Evolutionary conservation across 2,113 vertebrate genomes (phyloP).

Genomic region (Eidolon helvum): DNA sequence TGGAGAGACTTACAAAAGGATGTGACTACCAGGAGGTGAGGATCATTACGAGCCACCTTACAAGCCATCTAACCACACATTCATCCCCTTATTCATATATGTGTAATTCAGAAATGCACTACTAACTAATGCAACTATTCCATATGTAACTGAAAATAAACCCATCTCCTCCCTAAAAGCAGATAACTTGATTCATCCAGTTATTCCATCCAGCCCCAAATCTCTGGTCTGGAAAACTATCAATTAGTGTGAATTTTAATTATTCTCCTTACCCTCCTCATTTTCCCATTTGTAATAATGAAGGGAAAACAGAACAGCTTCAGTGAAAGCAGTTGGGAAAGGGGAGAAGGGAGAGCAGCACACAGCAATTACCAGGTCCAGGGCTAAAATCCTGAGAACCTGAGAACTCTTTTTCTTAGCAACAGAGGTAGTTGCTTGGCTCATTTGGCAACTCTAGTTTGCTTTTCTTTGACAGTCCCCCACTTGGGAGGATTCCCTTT

Average conservation of each 20-base stretch:
- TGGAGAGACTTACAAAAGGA: not conserved
- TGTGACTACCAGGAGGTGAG: not conserved
- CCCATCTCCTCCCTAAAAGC: not conserved
- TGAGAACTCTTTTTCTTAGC: not conserved
- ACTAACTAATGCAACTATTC: not conserved
- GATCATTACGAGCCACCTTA: not conserved
- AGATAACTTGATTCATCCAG: not conserved
- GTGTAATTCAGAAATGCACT: not conserved
- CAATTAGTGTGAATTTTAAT: not conserved
- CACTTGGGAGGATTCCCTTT: not conserved
- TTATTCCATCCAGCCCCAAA: not conserved
- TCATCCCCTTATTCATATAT: not conserved
- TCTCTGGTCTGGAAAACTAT: not conserved
- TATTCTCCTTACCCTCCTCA: not conserved
- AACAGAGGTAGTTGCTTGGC: not conserved
- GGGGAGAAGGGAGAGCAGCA: not conserved
- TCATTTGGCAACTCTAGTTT: not conserved
- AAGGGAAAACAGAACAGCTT: not conserved
- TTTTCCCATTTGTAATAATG: not conserved
- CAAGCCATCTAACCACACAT: not conserved
- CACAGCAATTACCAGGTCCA: not conserved
- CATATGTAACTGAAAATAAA: not conserved
- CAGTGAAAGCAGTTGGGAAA: not conserved
- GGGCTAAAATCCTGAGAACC: not conserved
- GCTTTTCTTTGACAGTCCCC: not conserved